Base-by-base conservation (phyloP, 2,797 vertebrate genomes). In the Rhabdomys pumilio region DNA sequence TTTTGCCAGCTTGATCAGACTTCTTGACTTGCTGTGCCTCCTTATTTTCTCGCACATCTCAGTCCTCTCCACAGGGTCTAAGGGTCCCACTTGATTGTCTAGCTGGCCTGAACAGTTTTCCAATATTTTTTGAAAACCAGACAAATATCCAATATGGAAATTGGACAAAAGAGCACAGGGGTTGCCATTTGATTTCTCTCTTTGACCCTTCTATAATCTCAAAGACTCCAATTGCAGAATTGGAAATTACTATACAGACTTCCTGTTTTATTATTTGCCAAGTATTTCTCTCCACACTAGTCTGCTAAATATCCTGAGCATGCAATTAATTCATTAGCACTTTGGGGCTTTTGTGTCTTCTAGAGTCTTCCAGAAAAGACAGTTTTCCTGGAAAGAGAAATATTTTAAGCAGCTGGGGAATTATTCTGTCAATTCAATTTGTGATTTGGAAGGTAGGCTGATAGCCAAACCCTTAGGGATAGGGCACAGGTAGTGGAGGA, bases 381-480 rank as follows among this genome's bases (percentile, higher is more conserved):
- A 92, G 82, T 72, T 53, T 91, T 90, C n/a, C 59, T 93, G 38
- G 83, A 94, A 89, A 38, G n/a, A 87, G 57, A 93, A 89, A 63
- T n/a, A 65, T 89, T 61, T 89, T 80, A 80, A 95, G 75, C 24
- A 80, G 69, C 63, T 59, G 47, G 44, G 65, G n/a, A 19, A 82
- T 92, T 94, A 87, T 89, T 95, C 75, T 94, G 38, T 61, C 67
- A 96, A 76, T 88, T 65, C 38, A 89, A 53, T 92, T 91, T 96
- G 50, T 50, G 89, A 29, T 38, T 63, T 44, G 22, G 65, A 96
- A 88, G 67, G 53, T 82, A 72, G 83, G 41, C 6, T 63, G 26
- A 91, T 12, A 81, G 50, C 13, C 87, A 84, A 90, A 4, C 15
- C 34, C 38, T 89, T 19, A 63, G 93, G 59, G 63, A 77, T 8